Conservation (phyloP, 2,113 vertebrate genomes). For the Rhynchomys soricoides region DNA sequence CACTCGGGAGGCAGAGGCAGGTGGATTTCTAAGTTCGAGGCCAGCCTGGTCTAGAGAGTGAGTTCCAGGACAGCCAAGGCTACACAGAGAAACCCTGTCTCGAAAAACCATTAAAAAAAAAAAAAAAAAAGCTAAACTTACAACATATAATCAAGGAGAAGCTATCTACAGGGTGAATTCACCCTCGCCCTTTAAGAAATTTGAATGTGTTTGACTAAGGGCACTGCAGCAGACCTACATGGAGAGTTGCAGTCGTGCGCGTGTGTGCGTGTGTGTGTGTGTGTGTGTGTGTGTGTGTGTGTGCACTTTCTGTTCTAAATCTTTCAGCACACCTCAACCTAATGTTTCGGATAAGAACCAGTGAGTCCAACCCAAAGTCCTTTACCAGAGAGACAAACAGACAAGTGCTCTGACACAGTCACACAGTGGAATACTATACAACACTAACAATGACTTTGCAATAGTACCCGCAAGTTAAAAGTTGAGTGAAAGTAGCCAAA, state of each 20-base stretch:
- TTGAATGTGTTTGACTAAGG: not conserved
- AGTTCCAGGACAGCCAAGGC: too few species aligned
- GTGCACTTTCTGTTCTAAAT: not conserved
- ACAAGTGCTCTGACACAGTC: not conserved
- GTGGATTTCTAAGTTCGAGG: too few species aligned
- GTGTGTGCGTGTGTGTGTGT: too few species aligned
- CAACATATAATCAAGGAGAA: not conserved
- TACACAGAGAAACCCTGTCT: too few species aligned
- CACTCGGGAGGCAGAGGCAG: too few species aligned
- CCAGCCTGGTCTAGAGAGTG: too few species aligned
- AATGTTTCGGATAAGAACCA: not conserved
- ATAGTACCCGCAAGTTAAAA: too few species aligned
- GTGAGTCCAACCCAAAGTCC: not conserved
- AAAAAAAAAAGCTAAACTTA: too few species aligned
- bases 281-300: too few species aligned
- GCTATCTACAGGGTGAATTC: not conserved
- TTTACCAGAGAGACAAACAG: not conserved
- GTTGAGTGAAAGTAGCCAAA: not conserved
- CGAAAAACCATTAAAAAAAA: too few species aligned
- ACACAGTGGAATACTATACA: constrained; percentile 30
- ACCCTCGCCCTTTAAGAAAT: not conserved
- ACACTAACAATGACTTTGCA: not conserved
- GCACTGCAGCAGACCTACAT: accelerated
- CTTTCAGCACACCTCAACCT: not conserved
- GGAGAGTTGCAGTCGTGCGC: too few species aligned